Evolutionary conservation across 2,797 vertebrate species (phyloP).

Genomic region (Sparidentex hasta): DNA sequence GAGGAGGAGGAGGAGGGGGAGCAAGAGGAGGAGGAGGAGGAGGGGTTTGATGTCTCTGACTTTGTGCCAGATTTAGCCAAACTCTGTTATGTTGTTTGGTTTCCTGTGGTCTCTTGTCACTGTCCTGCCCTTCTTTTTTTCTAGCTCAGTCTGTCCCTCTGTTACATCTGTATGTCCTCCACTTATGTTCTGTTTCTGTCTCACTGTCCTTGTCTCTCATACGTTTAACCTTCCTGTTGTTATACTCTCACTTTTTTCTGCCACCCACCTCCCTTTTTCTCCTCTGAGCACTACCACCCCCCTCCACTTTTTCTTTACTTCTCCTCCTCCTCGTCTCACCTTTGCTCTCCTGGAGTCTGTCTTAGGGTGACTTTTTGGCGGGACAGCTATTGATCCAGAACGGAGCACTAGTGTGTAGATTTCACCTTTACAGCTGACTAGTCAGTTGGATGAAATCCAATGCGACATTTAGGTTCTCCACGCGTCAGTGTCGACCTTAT

Average conservation of each 20-base stretch:
- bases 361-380: conserved; percentile 62
- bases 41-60: conserved; percentile 25
- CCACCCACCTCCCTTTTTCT: background rate
- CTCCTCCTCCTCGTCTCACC: conserved; percentile 9
- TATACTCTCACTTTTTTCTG: background rate
- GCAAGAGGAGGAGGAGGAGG: conserved; percentile 10
- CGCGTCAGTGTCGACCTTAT: conserved; percentile 57
- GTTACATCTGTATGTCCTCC: background rate
- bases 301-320: background rate
- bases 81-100: conserved; percentile 39
- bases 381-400: conserved; percentile 64
- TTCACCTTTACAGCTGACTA: conserved; percentile 75
- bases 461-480: conserved; percentile 58
- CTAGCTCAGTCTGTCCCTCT: background rate
- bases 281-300: background rate
- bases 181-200: conserved; percentile 6
- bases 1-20: background rate
- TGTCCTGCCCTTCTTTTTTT: conserved; percentile 6
- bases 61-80: conserved; percentile 37
- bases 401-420: conserved; percentile 66
- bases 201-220: background rate
- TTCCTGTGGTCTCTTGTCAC: conserved; percentile 21
- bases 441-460: conserved; percentile 75
- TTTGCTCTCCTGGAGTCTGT: conserved; percentile 34
- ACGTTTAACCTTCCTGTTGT: background rate